Base-by-base conservation (phyloP, 1,140 invertebrate genomes). In the Penaeus chinensis region DNA sequence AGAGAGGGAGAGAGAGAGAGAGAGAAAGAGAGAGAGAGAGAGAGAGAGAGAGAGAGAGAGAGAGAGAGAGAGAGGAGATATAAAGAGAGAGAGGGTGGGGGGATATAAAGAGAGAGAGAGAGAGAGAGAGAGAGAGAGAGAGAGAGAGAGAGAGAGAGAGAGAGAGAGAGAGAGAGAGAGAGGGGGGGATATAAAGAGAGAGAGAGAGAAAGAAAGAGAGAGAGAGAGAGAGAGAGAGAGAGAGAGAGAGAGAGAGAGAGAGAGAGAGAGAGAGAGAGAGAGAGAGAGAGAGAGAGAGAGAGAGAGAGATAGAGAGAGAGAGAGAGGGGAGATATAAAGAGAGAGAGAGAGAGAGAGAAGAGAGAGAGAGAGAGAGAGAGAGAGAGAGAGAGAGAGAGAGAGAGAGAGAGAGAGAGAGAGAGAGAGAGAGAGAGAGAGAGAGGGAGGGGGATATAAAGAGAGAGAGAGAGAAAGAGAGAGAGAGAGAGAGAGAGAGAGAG, bases 101-200 rank as follows among this genome's bases (percentile, higher is more conserved):
- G 86, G 86, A 54, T 79, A 88, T 82, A 13, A 24, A 37, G 27
- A 18, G 24, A 22, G 27, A 27, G 19, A 27, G 27, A 13, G 13
- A 32, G 16, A 27, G 32, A 76, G 37, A 54, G 16, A n/a, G 27
- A 42, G 10, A 54, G 37, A 42, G 77, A 47, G 37, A 79, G 77
- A 79, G 77, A 79, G 77, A 79, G 74, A 77, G 74, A 77, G 74
- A 77, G 74, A 77, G 74, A 77, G 74, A 77, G 74, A 77, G 74
- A 77, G 74, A 77, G 74, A 77, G 74, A 77, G 74, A 77, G 74
- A 77, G 74, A 77, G 74, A 77, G 74, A 77, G 74, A 77, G 74
- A 77, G 74, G 42, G 74, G 42, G 22, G 20, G 32, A 77, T n/a
- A 37, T n/a, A 77, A 37, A 77, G 74, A 77, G 22, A 24, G 74